Evolutionary conservation across 2,113 vertebrate species (phyloP).

Genomic region (Rhinogobius similis): DNA sequence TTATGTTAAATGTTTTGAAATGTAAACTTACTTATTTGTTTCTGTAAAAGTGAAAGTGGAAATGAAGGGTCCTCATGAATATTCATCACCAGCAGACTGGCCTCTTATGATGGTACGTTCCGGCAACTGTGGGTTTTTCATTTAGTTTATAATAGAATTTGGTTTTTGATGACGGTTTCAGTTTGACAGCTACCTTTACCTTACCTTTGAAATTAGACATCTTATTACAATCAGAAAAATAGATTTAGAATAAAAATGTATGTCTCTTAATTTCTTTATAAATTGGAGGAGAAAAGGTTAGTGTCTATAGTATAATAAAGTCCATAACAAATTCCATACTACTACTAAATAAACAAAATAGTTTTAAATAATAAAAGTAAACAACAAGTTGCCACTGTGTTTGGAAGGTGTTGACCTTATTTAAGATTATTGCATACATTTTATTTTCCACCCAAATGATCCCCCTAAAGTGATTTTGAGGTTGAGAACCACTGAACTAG

Average conservation of each 20-base stretch:
- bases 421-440: too few relatives aligned
- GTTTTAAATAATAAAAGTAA: too few relatives aligned
- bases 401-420: too few relatives aligned
- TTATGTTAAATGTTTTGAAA: not conserved
- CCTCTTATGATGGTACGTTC: conserved; percentile 91
- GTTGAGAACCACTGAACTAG: not conserved
- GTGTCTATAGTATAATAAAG: too few relatives aligned
- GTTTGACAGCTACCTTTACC: not conserved
- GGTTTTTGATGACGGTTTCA: not conserved
- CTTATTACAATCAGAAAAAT: not conserved
- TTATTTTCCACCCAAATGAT: too few relatives aligned
- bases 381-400: too few relatives aligned
- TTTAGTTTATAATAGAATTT: not conserved
- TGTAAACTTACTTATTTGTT: not conserved
- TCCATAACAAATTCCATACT: too few relatives aligned
- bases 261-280: too few relatives aligned
- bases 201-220: not conserved
- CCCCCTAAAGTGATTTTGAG: too few relatives aligned
- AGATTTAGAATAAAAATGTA: too few relatives aligned
- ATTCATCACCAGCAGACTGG: conserved; percentile 92
- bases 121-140: not conserved
- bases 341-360: too few relatives aligned
- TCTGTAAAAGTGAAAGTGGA: conserved; percentile 85
- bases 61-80: conserved; percentile 91
- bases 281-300: too few relatives aligned